Base-by-base conservation (phyloP, 2,113 vertebrate species). In the Eira barbara region DNA sequence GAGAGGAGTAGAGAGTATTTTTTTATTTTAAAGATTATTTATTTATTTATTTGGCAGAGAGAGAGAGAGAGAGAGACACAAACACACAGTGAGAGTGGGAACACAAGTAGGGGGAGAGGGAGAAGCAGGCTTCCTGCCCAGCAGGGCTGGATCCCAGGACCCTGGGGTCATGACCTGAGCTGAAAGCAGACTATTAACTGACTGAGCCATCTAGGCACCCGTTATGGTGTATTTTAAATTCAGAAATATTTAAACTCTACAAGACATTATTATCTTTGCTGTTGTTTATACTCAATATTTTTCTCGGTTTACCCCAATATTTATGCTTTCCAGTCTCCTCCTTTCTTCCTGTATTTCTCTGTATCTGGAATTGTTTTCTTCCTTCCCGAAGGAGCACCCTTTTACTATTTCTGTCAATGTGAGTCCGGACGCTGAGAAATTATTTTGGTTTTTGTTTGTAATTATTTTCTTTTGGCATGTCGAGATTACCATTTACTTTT, bases 321-420 rank as follows among this genome's bases (percentile, higher is more conserved):
- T 71, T 83, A 25, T 82, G 14, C 20, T 67, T 74, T 78, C 27
- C 47, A 59, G 29, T 42, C 55, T 91, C 10, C 14, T 47, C 31
- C 3, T 74, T 63, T 52, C 4, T 95, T 80, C 45, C 6, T 61
- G 15, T 31, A 78, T 94, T 93, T 91, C 34, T 84, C 14, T 67
- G 4, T 42, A 83, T 52, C 61, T 94, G 67, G 29, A 3, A 67
- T 39, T 76, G 27, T 80, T 85, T 81, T 74, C 20, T 18, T 85
- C 80, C 31, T 65, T 65, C 20, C 21, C n/a, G 9, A 87, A 90
- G 3, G 3, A 93, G 82, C 13, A 79, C 9, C 12, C 10, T 78
- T 92, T 89, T 87, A 93, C 34, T 21, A 7, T 95, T 91, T 96
- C 52, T 95, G 31, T 96, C 14, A 83, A 1, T 83, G 45, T 78